Evolutionary conservation across 1,140 invertebrate genomes (phyloP), one percentile per base, ranked within the genome.

Genomic region (Campoletis sonorensis): DNA sequence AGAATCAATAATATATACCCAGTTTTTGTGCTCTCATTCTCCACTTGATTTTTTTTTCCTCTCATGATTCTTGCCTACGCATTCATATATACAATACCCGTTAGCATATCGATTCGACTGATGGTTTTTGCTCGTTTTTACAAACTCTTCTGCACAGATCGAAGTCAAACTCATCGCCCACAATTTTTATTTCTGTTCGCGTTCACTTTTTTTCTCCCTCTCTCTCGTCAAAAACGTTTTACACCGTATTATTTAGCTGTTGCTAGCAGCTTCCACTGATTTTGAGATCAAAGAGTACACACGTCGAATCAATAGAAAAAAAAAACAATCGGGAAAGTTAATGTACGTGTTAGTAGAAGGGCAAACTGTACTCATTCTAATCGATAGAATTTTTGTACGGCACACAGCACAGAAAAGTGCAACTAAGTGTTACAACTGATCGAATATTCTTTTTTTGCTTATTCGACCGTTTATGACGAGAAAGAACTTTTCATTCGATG

Each of bases 41-140:
- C 23, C 26, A 67, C 23, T 67, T 4, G 4, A 1, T 67, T 67
- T 67, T 67, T 67, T 26, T 67, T 67, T 27, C 61, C 1, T 27
- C 40, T 45, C 11, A 11, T 45, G 40, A 45, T 10, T 45, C 40
- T 45, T 45, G 40, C 5, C 2, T 45, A 10, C 13, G 61, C 61
- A 13, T n/a, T n/a, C n/a, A n/a, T 15, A 67, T 67, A 67, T 23
- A 26, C 61, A 15, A 30, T 67, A 16, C 61, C 61, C 23, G 23
- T 67, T 67, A 67, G 61, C 61, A 67, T 67, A 67, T 67, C 61
- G 61, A 67, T 67, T 27, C 61, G 61, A 27, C 61, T 67, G 18
- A n/a, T 58, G 18, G 54, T 58, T 58, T 58, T 58, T 58, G 1
- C 13, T 58, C 4, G 4, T 58, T 58, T 58, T 23, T 13, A 27